Evolutionary conservation across 1,140 invertebrate genomes (phyloP).

Genomic region (Trichomalopsis sarcophagae): DNA sequence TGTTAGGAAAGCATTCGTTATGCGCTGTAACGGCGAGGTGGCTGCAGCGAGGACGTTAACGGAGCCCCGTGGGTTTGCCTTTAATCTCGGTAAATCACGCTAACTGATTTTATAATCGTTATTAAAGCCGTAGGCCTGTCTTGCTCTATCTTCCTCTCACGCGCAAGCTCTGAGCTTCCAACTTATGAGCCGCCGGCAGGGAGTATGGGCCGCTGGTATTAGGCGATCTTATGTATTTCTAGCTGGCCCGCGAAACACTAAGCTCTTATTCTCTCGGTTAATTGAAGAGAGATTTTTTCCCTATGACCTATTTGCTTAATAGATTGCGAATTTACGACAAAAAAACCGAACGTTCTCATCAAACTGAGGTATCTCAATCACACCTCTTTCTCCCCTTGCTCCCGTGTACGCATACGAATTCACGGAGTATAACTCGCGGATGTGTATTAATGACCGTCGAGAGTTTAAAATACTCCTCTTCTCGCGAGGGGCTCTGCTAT

Average conservation of each 20-base stretch:
- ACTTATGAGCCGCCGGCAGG: not conserved
- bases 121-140: constrained; percentile 49
- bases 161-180: not conserved
- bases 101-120: constrained; percentile 61
- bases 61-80: constrained; percentile 47
- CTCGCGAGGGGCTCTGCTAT: not conserved
- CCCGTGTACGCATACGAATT: not conserved
- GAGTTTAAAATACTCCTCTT: constrained; percentile 49
- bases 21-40: not conserved
- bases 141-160: not conserved
- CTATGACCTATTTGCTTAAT: no score
- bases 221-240: not conserved
- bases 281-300: no score
- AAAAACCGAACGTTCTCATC: no score
- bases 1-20: constrained; percentile 55
- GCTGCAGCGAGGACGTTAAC: constrained; percentile 17
- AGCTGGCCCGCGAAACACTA: not conserved
- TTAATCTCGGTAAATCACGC: constrained; percentile 57
- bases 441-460: constrained; percentile 44
- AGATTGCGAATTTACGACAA: no score
- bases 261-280: no score
- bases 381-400: no score
- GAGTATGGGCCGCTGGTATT: not conserved
- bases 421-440: constrained; percentile 4
- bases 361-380: no score